Conservation (phyloP, 1,140 invertebrate species). For the Tenebrio molitor region DNA sequence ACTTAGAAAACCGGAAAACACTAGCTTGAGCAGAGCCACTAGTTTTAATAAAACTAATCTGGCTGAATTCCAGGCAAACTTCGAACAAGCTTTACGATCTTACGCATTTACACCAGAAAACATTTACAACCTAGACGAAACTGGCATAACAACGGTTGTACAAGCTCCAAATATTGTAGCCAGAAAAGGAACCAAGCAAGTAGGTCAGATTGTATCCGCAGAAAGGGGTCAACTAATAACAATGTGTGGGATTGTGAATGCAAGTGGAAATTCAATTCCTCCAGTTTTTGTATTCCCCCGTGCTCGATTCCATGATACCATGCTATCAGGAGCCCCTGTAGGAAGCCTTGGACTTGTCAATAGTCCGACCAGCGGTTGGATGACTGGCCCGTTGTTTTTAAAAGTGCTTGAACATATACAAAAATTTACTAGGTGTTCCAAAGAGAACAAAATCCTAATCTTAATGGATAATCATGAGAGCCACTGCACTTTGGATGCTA, state of each 20-base stretch:
- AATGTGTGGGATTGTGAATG: constrained; percentile 15
- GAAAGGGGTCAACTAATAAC: constrained; percentile 42
- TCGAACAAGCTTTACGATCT: neutral
- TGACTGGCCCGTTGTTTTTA: constrained; percentile 40
- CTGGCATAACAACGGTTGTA: neutral
- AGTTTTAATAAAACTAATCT: constrained; percentile 4
- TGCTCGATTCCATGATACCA: constrained; percentile 4
- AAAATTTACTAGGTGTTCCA: constrained; percentile 31
- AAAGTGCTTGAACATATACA: constrained; percentile 48
- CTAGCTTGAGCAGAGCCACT: neutral
- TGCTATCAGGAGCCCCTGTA: constrained; percentile 46
- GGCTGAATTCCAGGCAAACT: neutral
- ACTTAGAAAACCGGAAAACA: constrained; percentile 6
- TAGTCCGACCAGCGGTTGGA: constrained; percentile 44
- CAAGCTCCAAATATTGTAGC: neutral
- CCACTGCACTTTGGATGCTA: constrained; percentile 53
- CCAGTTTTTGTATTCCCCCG: constrained; percentile 48
- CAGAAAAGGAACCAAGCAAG: constrained; percentile 11
- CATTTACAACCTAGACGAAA: constrained; percentile 1
- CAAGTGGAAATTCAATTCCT: neutral
- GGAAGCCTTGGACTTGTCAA: constrained; percentile 27
- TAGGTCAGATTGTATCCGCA: constrained; percentile 41
- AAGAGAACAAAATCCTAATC: constrained; percentile 40
- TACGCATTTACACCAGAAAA: neutral
- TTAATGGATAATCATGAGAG: constrained; percentile 49